Conservation (phyloP, 2,888 invertebrate genomes). For the Hyalella azteca region DNA sequence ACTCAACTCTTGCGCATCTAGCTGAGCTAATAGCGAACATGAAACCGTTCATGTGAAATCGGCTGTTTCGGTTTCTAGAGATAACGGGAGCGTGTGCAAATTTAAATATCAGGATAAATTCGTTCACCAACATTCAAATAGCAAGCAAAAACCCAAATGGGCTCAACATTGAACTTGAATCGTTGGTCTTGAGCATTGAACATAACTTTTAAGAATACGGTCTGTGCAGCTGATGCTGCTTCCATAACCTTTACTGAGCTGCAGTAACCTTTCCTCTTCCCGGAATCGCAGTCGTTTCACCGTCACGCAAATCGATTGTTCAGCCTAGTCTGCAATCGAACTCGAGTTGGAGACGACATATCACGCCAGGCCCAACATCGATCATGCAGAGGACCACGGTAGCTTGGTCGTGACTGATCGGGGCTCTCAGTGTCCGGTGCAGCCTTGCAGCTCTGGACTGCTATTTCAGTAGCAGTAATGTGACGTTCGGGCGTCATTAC, state of each 20-base stretch:
- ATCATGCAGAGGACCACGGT: neutral
- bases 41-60: too few species aligned
- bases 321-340: neutral
- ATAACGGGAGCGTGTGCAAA: too few species aligned
- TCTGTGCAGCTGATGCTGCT: neutral
- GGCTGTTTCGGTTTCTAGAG: too few species aligned
- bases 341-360: neutral
- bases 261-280: constrained; percentile 17
- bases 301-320: constrained; percentile 13
- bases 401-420: neutral
- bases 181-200: too few species aligned
- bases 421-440: neutral
- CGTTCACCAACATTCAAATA: too few species aligned
- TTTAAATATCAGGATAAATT: too few species aligned
- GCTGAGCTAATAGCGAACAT: too few species aligned
- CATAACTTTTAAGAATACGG: too few species aligned
- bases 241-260: neutral
- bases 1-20: too few species aligned
- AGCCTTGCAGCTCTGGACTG: neutral
- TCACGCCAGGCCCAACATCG: neutral
- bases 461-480: neutral
- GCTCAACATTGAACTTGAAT: too few species aligned
- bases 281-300: constrained; percentile 8
- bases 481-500: too few species aligned
- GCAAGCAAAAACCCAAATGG: too few species aligned